Evolutionary conservation across 2,888 invertebrate species (phyloP), one percentile per base, ranked within the genome.

Genomic region (Eremobia ochroleuca): DNA sequence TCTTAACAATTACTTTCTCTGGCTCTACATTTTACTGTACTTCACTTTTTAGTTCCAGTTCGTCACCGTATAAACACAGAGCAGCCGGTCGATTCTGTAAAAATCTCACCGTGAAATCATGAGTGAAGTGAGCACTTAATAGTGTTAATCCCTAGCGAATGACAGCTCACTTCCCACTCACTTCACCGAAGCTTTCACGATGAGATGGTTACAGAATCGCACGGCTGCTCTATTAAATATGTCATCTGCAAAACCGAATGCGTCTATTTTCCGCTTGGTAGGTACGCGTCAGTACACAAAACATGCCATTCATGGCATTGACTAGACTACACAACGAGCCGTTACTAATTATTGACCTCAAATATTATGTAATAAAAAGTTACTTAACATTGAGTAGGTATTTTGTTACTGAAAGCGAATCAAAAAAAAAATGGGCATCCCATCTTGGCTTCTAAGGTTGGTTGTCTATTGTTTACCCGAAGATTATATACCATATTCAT

Each of bases 291-390:
- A 3, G 25, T 34, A 55, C 55, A 28, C 76, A 55, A 58, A 58
- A 49, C 66, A 67, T 34, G n/a, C 15, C 31, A 59, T 59, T 46
- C 25, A 34, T 64, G 49, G n/a, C 40, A 49, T 65, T 65, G 40
- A 11, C 52, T 21, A 40, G 40, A 11, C 52, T 21, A 40, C 43
- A 69, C 68, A 62, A 64, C 43, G 13, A 58, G 21, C 55, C 37
- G 11, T 40, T 31, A 64, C 77, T 28, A 52, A 40, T 15, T n/a
- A 18, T 52, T 61, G 61, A 52, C 61, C 49, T 61, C 37, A 70
- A 77, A 34, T 58, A n/a, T 40, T 58, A 64, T 31, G 49, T 61
- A 61, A 61, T 66, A 40, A 73, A 62, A 66, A 66, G 18, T 72
- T 62, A 71, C 28, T 28, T 37, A 37, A n/a, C 40, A 55, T 70